These are phyloP conservation scores for Anthopleura sola DNA, from an alignment of 64 coral and sea anemone genomes.

Conservation along the genomic window DNA sequence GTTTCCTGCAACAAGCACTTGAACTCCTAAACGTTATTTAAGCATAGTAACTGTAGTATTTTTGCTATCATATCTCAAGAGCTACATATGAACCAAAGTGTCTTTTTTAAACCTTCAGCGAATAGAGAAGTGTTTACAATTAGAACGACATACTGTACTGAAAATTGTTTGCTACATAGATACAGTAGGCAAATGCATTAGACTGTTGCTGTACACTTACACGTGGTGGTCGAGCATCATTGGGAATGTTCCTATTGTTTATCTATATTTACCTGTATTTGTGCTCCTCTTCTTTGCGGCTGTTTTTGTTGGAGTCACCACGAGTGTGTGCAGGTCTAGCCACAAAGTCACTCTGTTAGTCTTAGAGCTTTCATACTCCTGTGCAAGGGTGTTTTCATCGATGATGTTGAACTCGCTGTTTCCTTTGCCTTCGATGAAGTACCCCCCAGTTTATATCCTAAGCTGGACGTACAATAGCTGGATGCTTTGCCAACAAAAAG, in stretches of 20 bases:
- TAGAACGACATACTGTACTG: too few relatives aligned
- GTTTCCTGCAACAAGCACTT: too few relatives aligned
- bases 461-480: neutral
- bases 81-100: too few relatives aligned
- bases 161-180: too few relatives aligned
- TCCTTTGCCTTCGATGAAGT: neutral
- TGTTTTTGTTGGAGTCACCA: neutral
- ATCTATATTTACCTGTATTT: neutral
- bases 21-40: too few relatives aligned
- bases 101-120: too few relatives aligned
- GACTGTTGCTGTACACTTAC: neutral
- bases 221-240: neutral
- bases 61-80: too few relatives aligned
- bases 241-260: neutral
- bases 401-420: constrained; percentile 7
- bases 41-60: too few relatives aligned
- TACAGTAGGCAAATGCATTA: too few relatives aligned
- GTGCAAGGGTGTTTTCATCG: neutral
- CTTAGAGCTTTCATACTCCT: too few relatives aligned
- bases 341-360: constrained; percentile 1
- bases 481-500: neutral
- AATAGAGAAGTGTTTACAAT: too few relatives aligned
- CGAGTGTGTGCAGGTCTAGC: neutral
- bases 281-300: neutral
- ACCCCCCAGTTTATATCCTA: neutral